phyloP scores from a whole-genome alignment of 2,113 vertebrate genomes.

The Bujurquina vittata region DNA sequence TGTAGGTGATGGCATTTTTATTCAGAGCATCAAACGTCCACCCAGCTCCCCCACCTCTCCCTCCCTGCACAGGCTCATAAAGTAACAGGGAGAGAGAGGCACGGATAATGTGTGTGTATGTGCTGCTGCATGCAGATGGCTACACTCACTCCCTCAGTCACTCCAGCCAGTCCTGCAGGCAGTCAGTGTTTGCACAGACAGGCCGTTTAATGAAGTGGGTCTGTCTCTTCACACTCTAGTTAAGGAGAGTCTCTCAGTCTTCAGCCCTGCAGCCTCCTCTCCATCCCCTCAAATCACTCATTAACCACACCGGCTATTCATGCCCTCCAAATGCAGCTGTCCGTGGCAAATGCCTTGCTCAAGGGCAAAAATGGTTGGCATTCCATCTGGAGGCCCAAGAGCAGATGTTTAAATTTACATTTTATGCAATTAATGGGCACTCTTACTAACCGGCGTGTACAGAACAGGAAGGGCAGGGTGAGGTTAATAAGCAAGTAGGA shows the following conservation, averaged over 20 bases:
- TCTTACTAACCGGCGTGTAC: neutral
- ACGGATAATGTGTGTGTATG: conserved; percentile 1
- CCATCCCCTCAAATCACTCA: conserved; percentile 38
- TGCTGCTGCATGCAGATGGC: conserved; percentile 44
- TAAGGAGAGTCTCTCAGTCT: conserved; percentile 44
- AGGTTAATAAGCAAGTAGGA: neutral
- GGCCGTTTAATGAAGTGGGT: conserved; percentile 63
- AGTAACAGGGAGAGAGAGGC: neutral
- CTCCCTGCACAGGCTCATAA: conserved; percentile 34
- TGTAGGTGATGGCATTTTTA: conserved; percentile 48
- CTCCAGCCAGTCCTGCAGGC: conserved; percentile 54
- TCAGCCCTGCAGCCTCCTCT: conserved; percentile 36
- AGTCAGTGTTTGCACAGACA: conserved; percentile 52
- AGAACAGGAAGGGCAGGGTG: neutral
- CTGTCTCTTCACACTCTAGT: conserved; percentile 63
- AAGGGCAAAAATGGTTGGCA: conserved; percentile 31
- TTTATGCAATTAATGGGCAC: neutral
- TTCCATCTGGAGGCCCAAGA: conserved; percentile 18
- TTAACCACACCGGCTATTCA: conserved; percentile 39
- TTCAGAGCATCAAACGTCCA: conserved; percentile 37
- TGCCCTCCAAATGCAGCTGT: conserved; percentile 45
- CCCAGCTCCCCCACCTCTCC: neutral
- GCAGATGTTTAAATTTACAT: conserved; percentile 40
- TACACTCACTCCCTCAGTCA: conserved; percentile 13
- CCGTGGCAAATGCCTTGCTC: conserved; percentile 59